phyloP scores from a whole-genome alignment of 2,888 invertebrate genomes.

The Aspidiotus destructor region DNA sequence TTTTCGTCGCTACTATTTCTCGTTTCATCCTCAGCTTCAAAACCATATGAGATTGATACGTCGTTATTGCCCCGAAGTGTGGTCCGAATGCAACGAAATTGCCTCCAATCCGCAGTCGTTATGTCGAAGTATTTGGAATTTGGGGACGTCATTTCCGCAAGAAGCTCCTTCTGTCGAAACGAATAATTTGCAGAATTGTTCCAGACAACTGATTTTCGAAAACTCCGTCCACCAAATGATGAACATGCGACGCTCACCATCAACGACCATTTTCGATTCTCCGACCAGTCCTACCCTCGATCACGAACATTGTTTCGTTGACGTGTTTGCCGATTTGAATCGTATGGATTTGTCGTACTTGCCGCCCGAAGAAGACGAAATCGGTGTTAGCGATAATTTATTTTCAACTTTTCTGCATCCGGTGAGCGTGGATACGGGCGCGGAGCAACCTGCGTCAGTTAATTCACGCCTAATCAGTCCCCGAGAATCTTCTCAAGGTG shows the following conservation, averaged over 20 bases:
- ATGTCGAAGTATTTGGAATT: too few relatives aligned
- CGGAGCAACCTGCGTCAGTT: not conserved
- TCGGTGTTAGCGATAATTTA: slow-evolving; percentile 1
- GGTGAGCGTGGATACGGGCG: not conserved
- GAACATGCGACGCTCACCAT: not conserved
- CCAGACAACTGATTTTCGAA: slow-evolving; percentile 1
- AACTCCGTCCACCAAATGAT: slow-evolving; percentile 4
- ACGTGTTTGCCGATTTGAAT: slow-evolving; percentile 1
- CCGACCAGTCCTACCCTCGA: not conserved
- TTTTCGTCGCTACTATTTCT: too few relatives aligned
- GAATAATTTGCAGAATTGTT: not conserved
- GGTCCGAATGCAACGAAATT: too few relatives aligned
- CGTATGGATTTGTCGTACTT: not conserved
- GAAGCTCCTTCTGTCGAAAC: not conserved
- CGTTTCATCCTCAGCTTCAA: too few relatives aligned
- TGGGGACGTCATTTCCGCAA: too few relatives aligned
- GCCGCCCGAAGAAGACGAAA: slow-evolving; percentile 7
- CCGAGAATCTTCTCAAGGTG: not conserved
- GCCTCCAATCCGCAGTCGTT: too few relatives aligned
- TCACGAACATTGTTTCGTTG: not conserved
- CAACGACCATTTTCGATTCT: not conserved
- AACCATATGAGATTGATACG: too few relatives aligned
- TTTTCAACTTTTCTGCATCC: slow-evolving; percentile 20
- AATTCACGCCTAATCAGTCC: not conserved
- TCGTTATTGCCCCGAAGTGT: too few relatives aligned